phyloP scores from a whole-genome alignment of 1,140 invertebrate genomes.

The Dufourea novaeangliae region DNA sequence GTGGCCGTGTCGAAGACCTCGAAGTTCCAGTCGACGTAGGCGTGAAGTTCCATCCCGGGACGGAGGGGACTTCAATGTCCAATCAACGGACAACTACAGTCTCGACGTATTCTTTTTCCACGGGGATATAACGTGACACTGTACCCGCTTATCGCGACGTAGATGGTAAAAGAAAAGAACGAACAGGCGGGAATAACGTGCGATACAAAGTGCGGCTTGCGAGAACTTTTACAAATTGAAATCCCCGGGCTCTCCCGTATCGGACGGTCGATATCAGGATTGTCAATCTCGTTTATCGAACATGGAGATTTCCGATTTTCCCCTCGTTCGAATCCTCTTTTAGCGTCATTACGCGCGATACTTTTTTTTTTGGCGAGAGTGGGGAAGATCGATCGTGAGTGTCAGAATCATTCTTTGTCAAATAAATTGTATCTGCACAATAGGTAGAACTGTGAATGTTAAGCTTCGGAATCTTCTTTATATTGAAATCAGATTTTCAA shows the following conservation, averaged over 20 bases:
- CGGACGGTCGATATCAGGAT: constrained; percentile 14
- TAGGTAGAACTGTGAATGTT: no score
- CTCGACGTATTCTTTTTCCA: constrained; percentile 23
- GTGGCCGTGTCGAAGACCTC: constrained; percentile 36
- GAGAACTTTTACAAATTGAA: constrained; percentile 45
- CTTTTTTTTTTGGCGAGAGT: no score
- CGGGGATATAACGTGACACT: constrained; percentile 2
- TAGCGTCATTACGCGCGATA: no score
- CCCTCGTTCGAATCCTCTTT: neutral
- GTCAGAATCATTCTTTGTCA: no score
- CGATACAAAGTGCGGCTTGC: neutral
- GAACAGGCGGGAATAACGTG: constrained; percentile 2
- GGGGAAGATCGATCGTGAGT: no score
- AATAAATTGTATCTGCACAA: no score
- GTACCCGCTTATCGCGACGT: constrained; percentile 12
- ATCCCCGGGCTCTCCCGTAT: constrained; percentile 28
- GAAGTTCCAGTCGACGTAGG: constrained; percentile 28
- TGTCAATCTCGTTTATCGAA: constrained; percentile 31
- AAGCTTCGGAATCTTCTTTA: no score
- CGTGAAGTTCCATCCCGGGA: constrained; percentile 37
- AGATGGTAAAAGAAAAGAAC: constrained; percentile 26
- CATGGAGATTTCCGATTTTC: neutral
- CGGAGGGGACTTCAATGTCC: constrained; percentile 62
- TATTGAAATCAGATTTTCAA: no score
- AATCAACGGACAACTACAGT: constrained; percentile 50